Evolutionary conservation across 1,140 invertebrate species (phyloP).

Genomic region (Drosophila gunungcola): DNA sequence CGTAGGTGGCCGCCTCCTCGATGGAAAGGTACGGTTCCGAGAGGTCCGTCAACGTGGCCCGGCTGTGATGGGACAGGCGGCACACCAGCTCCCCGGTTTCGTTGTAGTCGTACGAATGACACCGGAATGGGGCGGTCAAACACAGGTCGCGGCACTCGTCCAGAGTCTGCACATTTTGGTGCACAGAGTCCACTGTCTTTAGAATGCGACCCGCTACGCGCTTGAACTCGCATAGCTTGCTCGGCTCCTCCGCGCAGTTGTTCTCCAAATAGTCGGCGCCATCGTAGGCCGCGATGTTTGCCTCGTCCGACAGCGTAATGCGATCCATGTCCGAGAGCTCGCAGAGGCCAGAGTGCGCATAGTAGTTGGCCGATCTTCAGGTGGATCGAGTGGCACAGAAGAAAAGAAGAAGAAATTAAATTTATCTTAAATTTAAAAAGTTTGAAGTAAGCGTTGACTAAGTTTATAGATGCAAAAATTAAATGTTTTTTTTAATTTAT

Average conservation of each 20-base stretch:
- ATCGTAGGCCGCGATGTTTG: conserved; percentile 89
- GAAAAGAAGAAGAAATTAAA: not conserved
- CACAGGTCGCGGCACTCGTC: conserved; percentile 95
- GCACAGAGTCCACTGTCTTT: conserved; percentile 97
- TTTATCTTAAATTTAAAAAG: too few species aligned
- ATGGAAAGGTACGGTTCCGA: conserved; percentile 96
- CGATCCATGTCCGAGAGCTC: conserved; percentile 95
- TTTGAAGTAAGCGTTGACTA: too few species aligned
- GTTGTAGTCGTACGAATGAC: conserved; percentile 96
- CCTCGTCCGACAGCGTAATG: conserved; percentile 92
- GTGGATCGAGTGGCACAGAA: conserved; percentile 14
- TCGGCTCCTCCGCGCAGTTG: conserved; percentile 95
- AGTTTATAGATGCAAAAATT: too few species aligned
- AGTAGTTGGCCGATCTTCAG: conserved; percentile 96
- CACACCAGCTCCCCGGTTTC: conserved; percentile 96
- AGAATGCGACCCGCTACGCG: conserved; percentile 94
- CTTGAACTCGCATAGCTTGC: conserved; percentile 96
- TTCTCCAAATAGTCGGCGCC: conserved; percentile 94
- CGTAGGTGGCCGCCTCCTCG: conserved; percentile 94
- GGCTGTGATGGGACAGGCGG: conserved; percentile 94
- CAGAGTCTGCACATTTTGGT: conserved; percentile 93
- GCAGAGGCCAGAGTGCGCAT: conserved; percentile 93
- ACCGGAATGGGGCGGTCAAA: conserved; percentile 93
- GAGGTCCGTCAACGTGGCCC: conserved; percentile 94
- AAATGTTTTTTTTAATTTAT: too few species aligned